Percentiles rank a stretch among this genome's conserved stretches.
phyloP scores from a whole-genome alignment of 1,140 invertebrate genomes.

The Zelostemma sp. region DNA sequence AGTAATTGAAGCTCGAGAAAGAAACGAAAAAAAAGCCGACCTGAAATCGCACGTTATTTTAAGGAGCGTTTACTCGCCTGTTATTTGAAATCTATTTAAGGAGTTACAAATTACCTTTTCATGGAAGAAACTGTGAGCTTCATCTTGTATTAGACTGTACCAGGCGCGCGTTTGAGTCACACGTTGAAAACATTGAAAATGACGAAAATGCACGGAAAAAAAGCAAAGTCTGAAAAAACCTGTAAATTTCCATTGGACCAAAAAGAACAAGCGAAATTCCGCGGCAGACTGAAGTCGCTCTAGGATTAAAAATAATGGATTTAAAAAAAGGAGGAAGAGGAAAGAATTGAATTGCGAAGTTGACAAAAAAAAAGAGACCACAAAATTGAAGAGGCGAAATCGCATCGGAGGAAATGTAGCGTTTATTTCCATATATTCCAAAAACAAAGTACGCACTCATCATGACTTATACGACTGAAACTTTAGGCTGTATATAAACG shows the following conservation, averaged over 20 bases:
- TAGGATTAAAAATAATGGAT: constrained; percentile 10
- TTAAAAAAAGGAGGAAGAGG: constrained; percentile 9
- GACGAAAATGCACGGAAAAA: constrained; percentile 7
- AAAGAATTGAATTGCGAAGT: not conserved
- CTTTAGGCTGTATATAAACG: constrained; percentile 69
- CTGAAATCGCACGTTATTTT: constrained; percentile 5
- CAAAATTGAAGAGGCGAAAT: constrained; percentile 3
- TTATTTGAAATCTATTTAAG: constrained; percentile 1
- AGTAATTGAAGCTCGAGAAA: not conserved
- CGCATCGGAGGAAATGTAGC: not conserved
- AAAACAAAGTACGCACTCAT: constrained; percentile 58
- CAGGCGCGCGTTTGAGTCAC: constrained; percentile 32
- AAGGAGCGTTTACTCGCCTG: constrained; percentile 3
- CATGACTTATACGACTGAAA: constrained; percentile 67
- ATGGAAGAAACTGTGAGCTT: not conserved
- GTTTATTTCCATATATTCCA: constrained; percentile 34
- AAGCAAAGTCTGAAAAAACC: constrained; percentile 19
- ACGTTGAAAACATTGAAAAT: not conserved
- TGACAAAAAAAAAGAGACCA: constrained; percentile 5
- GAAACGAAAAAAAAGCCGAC: not conserved
- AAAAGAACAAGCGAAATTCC: constrained; percentile 21
- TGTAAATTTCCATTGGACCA: constrained; percentile 46
- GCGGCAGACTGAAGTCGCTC: constrained; percentile 12
- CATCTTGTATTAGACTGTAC: not conserved
- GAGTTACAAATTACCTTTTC: constrained; percentile 1